phyloP scores from a whole-genome alignment of 1,140 invertebrate genomes.

The Notospermus geniculatus region DNA sequence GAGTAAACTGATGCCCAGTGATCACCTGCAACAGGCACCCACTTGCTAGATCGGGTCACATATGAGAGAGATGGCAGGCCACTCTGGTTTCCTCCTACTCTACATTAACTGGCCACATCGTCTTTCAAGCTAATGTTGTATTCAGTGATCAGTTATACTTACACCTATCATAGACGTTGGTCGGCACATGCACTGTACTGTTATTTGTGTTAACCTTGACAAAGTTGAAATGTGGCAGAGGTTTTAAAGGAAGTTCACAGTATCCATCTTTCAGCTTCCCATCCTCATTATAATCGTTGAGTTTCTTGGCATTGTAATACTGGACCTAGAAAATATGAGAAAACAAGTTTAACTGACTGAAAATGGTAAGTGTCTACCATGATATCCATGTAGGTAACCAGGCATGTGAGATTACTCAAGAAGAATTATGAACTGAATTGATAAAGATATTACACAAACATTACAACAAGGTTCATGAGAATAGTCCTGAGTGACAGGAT shows the following conservation, averaged over 20 bases:
- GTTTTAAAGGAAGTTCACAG: constrained; percentile 54
- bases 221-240: constrained; percentile 76
- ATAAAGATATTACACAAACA: too few species aligned
- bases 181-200: constrained; percentile 90
- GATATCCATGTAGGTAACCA: background rate
- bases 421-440: too few species aligned
- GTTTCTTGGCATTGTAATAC: constrained; percentile 52
- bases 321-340: constrained; percentile 28
- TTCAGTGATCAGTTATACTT: constrained; percentile 43
- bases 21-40: too few species aligned
- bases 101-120: too few species aligned
- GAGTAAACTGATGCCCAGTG: too few species aligned
- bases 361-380: background rate
- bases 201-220: constrained; percentile 79
- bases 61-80: background rate
- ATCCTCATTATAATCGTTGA: constrained; percentile 17
- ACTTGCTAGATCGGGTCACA: too few species aligned
- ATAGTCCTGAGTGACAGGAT: too few species aligned
- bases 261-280: background rate
- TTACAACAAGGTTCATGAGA: too few species aligned
- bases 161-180: constrained; percentile 89
- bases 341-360: background rate
- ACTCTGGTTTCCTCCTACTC: too few species aligned
- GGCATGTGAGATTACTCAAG: too few species aligned
- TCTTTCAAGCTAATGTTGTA: background rate